Conservation (phyloP, 2,888 invertebrate genomes). For the Cerastoderma edule region DNA sequence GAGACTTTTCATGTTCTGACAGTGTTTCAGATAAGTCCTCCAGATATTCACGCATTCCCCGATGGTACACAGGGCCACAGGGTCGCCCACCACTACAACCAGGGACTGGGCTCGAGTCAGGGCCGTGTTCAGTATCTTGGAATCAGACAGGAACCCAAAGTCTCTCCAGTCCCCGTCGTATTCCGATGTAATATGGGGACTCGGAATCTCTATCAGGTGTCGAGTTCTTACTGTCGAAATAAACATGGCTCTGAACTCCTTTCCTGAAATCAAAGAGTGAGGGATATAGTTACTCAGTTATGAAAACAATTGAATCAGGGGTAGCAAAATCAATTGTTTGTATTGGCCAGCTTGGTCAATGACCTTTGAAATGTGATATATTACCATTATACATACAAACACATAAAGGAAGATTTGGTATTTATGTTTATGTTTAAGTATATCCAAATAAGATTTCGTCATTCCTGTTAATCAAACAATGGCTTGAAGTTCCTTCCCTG, state of each 20-base stretch:
- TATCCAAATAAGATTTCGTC: too few relatives aligned
- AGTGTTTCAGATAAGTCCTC: conserved; percentile 78
- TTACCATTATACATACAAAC: too few relatives aligned
- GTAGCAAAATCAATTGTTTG: too few relatives aligned
- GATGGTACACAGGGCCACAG: conserved; percentile 78
- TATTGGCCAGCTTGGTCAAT: too few relatives aligned
- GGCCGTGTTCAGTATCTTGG: conserved; percentile 81
- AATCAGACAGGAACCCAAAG: conserved; percentile 80
- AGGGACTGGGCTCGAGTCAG: conserved; percentile 80
- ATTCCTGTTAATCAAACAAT: too few relatives aligned
- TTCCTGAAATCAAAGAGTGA: conserved; percentile 71
- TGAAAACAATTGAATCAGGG: too few relatives aligned
- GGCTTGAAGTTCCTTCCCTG: too few relatives aligned
- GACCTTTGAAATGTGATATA: too few relatives aligned
- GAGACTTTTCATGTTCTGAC: conserved; percentile 78
- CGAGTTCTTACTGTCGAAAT: conserved; percentile 79
- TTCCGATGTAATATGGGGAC: conserved; percentile 48
- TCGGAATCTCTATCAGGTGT: conserved; percentile 64
- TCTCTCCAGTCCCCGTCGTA: conserved; percentile 74
- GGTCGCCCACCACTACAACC: conserved; percentile 80
- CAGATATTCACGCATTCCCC: conserved; percentile 79
- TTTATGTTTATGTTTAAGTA: too few relatives aligned
- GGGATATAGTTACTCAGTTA: too few relatives aligned
- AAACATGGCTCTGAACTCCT: conserved; percentile 80
- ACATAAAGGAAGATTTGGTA: too few relatives aligned